Conservation (phyloP, 1,140 invertebrate genomes). For the Mactra quadrangularis region DNA sequence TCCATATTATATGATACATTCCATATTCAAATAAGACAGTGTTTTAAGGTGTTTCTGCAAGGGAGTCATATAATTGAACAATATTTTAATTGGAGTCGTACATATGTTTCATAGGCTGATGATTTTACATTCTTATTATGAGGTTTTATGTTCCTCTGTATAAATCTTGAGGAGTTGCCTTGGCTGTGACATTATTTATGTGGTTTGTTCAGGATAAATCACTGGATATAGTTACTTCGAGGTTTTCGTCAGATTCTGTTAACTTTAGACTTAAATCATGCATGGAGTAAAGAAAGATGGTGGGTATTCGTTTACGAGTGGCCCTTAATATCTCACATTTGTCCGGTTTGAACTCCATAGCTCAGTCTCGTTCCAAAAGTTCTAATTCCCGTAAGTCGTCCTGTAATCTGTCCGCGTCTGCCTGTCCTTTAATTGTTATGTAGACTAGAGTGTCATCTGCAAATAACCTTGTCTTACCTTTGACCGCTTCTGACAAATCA, state of each 20-base stretch:
- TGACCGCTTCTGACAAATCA: constrained; percentile 3
- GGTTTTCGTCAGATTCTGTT: constrained; percentile 5
- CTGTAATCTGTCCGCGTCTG: not conserved
- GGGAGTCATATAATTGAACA: not conserved
- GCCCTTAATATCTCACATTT: constrained; percentile 15
- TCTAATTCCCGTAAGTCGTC: not conserved
- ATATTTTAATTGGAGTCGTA: not conserved
- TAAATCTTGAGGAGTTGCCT: constrained; percentile 14
- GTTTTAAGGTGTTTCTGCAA: not conserved
- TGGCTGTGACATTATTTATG: constrained; percentile 8
- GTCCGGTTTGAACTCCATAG: constrained; percentile 26
- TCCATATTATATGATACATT: no score
- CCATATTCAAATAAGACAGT: no score
- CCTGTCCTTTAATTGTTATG: not conserved
- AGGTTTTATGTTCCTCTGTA: constrained; percentile 23
- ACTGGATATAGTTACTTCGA: constrained; percentile 27
- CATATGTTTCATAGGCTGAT: not conserved
- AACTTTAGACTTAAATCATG: constrained; percentile 27
- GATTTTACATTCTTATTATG: not conserved
- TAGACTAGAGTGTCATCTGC: constrained; percentile 26
- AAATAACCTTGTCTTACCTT: constrained; percentile 20
- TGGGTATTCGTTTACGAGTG: constrained; percentile 6
- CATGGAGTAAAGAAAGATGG: constrained; percentile 3
- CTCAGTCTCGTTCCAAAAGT: constrained; percentile 5
- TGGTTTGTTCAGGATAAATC: constrained; percentile 13